Evolutionary conservation across 1,140 invertebrate species (phyloP), one percentile per base, ranked within the genome.

Genomic region (Plutomurus gul): DNA sequence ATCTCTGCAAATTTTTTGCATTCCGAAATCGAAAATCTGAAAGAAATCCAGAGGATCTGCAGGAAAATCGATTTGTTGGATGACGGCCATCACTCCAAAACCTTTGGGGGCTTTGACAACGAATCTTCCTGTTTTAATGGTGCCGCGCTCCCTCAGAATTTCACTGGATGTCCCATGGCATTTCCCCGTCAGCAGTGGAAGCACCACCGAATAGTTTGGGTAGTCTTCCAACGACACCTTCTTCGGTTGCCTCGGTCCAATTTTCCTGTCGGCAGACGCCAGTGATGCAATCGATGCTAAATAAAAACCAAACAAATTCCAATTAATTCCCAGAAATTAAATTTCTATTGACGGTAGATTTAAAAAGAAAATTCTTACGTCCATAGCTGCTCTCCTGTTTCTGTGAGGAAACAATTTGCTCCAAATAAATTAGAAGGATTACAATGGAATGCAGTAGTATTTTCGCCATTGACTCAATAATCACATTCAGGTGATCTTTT

Each of bases 21-120:
- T 40, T 5, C 25, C 25, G 0, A 40, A 8, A 22, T 39, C 70
- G 5, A 51, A n/a, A 25, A 25, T 16, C 1, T 30, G 43, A 8
- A 75, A 47, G 18, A 49, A 13, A 6, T 20, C 18, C 3, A 25
- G 11, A 33, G 11, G 4, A 22, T 46, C 36, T 7, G 46, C 5
- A 27, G 71, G 71, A 0, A 79, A 60, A n/a, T 79, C 18, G n/a
- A 79, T 40, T 22, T 74, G 47, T 60, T 79, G 77, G 30, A 79
- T 65, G 13, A 79, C 77, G 22, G 47, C 72, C 49, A 79, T 65
- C 37, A 79, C 40, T 43, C 77, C 72, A 75, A 39, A 40, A 7
- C 51, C 72, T 56, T 51, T 46, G 2, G 77, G 77, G 18, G 77
- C 30, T 10, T 37, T 39, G 4, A 79, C 77, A 18, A 43, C 16